Base-by-base conservation (phyloP, 2,113 vertebrate species). In the Podilymbus podiceps region DNA sequence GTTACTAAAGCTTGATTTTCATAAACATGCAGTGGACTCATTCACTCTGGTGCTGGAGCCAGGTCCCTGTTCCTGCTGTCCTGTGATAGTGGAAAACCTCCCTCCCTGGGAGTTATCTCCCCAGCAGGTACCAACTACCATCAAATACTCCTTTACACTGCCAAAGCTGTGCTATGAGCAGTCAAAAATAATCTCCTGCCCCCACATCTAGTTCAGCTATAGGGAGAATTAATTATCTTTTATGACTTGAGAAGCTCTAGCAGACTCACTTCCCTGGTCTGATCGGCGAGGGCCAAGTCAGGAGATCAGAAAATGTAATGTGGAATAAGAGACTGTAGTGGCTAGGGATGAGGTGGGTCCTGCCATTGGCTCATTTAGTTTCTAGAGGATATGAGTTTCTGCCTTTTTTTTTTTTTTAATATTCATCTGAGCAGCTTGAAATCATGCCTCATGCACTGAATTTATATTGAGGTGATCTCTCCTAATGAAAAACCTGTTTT, bases 71-170 rank as follows among this genome's bases (percentile, higher is more conserved):
- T 78, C 30, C 46, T 67, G 20, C 40, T 40, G 17, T 71, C 44
- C 46, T 40, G 28, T 35, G 30, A 35, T 30, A 67, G 27, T 1
- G 3, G 55, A 28, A 25, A 60, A 42, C 4, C 19, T 35, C 22
- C 28, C 30, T 4, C 0, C 0, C 38, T 38, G 38, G 38, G 38
- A 49, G 15, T 38, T n/a, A 15, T 27, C 44, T 59, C n/a, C 27
- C 20, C 19, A 73, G 46, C 68, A 85, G 27, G 11, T 16, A n/a
- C 11, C 38, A 56, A 2, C 20, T 53, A 25, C 27, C 6, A n/a
- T 68, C 68, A 60, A 64, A 49, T 35, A 60, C 12, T 76, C 27
- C 56, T 58, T 77, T 74, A 33, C 3, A 12, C 31, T 66, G 27
- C 66, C 55, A 91, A 87, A 94, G 9, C 11, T 8, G 2, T 64